These are phyloP conservation scores for Tromatobia lineatoria DNA, from an alignment of 2,888 invertebrate genomes.

Conservation along the genomic window DNA sequence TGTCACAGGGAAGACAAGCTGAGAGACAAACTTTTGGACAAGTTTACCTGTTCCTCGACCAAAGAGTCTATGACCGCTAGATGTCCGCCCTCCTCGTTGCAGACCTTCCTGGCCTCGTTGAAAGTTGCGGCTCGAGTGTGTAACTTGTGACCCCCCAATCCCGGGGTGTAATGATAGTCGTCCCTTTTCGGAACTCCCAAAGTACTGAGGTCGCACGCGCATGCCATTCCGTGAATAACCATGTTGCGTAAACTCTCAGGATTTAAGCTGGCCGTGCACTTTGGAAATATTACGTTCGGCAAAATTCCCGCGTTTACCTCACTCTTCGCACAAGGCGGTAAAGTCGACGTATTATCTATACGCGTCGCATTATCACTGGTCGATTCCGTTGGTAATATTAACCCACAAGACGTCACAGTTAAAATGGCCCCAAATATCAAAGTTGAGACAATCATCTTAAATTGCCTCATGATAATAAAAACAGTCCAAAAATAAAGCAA, in stretches of 20 bases:
- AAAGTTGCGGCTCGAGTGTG: conserved; percentile 77
- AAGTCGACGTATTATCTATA: conserved; percentile 8
- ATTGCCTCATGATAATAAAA: neutral
- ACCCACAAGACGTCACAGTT: neutral
- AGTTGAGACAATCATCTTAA: neutral
- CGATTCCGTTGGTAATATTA: neutral
- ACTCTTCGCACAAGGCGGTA: conserved; percentile 56
- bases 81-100: conserved; percentile 81
- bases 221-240: conserved; percentile 77
- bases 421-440: conserved; percentile 18
- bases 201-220: conserved; percentile 76
- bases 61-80: conserved; percentile 74
- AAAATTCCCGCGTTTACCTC: conserved; percentile 47
- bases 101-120: conserved; percentile 80
- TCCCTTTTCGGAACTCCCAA: conserved; percentile 72
- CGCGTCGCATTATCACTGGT: neutral
- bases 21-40: neutral
- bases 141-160: conserved; percentile 80
- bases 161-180: conserved; percentile 78
- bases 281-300: conserved; percentile 71
- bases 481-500: neutral
- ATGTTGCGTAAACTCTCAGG: conserved; percentile 66
- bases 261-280: conserved; percentile 63
- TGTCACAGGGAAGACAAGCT: neutral
- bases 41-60: conserved; percentile 71